These are phyloP conservation scores for Desmodus rotundus DNA, from an alignment of 2,113 vertebrate species.

Conservation along the genomic window DNA sequence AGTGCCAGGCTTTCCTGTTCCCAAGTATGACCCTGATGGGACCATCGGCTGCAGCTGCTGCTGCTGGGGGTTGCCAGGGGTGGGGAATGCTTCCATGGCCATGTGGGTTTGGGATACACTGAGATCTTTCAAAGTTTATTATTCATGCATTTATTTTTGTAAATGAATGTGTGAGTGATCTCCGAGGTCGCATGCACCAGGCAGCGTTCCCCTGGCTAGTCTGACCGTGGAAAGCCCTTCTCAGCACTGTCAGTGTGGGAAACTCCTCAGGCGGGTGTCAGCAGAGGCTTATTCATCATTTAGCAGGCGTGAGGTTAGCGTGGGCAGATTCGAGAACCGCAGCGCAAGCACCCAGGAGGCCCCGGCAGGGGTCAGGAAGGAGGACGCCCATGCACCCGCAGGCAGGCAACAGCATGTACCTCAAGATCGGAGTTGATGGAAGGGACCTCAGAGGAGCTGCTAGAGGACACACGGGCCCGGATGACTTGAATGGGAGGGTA, in stretches of 20 bases:
- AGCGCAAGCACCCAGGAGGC: not conserved
- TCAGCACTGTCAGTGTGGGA: not conserved
- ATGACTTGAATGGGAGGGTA: slow-evolving; percentile 65
- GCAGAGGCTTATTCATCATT: not conserved
- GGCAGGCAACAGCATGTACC: slow-evolving; percentile 69
- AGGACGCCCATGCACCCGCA: not conserved
- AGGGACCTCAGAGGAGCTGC: slow-evolving; percentile 78
- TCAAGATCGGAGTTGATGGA: slow-evolving; percentile 84
- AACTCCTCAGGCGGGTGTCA: accelerated
- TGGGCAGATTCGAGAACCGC: not conserved
- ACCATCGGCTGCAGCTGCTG: accelerated
- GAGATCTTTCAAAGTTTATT: not conserved
- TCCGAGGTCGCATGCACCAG: accelerated
- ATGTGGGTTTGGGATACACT: not conserved
- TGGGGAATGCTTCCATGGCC: not conserved
- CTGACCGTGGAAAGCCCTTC: not conserved
- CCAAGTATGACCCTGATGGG: accelerated
- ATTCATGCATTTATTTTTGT: not conserved
- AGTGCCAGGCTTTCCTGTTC: not conserved
- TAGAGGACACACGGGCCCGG: slow-evolving; percentile 71
- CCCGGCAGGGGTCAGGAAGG: accelerated
- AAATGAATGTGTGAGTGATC: not conserved
- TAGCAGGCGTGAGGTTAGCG: not conserved
- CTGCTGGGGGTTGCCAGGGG: accelerated
- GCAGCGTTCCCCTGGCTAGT: not conserved